These are phyloP conservation scores for Austrofundulus limnaeus DNA, from an alignment of 2,113 vertebrate species.

Conservation along the genomic window DNA sequence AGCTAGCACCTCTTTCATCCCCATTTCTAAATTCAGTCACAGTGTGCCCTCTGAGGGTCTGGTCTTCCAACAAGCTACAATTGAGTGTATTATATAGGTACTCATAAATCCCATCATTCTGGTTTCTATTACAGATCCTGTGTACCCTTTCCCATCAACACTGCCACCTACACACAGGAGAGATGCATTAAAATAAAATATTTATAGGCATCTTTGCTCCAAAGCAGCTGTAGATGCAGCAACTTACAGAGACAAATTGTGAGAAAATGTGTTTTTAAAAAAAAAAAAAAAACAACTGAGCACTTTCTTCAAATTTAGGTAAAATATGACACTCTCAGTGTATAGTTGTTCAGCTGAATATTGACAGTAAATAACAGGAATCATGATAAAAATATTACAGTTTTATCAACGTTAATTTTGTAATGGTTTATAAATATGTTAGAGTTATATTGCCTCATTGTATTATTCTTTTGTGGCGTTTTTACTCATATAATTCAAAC, in stretches of 20 bases:
- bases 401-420: too few species aligned
- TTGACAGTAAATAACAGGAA: background rate
- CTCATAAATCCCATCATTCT: constrained; percentile 36
- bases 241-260: background rate
- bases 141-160: background rate
- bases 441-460: too few species aligned
- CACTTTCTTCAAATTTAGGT: constrained; percentile 27
- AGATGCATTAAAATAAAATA: constrained; percentile 43
- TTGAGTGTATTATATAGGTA: constrained; percentile 2
- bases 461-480: background rate
- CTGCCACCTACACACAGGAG: constrained; percentile 27
- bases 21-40: background rate
- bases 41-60: constrained; percentile 25
- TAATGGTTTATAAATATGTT: background rate
- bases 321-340: constrained; percentile 7
- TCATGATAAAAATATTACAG: background rate
- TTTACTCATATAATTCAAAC: constrained; percentile 18
- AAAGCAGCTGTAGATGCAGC: constrained; percentile 20
- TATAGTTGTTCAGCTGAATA: background rate
- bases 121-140: constrained; percentile 30
- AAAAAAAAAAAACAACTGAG: constrained; percentile 1
- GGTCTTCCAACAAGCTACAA: constrained; percentile 18
- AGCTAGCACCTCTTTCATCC: background rate
- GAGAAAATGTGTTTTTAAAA: too few species aligned
- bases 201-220: constrained; percentile 25